Conservation (phyloP, 1,140 invertebrate species). For the Brachionus asplanchnoidis region DNA sequence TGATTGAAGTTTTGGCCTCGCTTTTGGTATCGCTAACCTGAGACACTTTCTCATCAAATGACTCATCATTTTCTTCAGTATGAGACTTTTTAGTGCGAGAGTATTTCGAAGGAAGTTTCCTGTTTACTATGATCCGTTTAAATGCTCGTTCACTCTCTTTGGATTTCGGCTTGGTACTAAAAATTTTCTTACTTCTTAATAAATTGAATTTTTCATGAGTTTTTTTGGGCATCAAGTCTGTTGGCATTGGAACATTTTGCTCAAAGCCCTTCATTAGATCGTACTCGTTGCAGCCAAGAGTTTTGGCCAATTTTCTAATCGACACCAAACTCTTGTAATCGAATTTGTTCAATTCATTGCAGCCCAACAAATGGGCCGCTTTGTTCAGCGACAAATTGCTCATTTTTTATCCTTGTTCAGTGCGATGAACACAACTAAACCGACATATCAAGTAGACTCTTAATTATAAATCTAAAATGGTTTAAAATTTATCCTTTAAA, state of each 20-base stretch:
- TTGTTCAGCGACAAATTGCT: slow-evolving; percentile 17
- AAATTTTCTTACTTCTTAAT: background rate
- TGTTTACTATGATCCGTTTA: background rate
- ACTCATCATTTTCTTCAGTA: background rate
- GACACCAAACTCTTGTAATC: slow-evolving; percentile 37
- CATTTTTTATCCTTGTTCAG: background rate
- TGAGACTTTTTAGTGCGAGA: background rate
- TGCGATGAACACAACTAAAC: background rate
- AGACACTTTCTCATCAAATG: background rate
- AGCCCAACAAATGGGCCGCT: slow-evolving; percentile 21
- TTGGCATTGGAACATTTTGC: background rate
- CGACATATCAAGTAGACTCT: background rate
- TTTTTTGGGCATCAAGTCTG: background rate
- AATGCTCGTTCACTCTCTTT: background rate
- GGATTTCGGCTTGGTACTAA: background rate
- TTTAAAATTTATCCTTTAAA: background rate
- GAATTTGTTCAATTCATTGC: slow-evolving; percentile 32
- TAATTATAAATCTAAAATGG: background rate
- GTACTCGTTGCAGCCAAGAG: slow-evolving; percentile 18
- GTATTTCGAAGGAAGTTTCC: background rate
- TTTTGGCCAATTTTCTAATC: slow-evolving; percentile 32
- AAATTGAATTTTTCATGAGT: slow-evolving; percentile 3
- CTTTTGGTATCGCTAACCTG: background rate
- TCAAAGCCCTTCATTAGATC: slow-evolving; percentile 30
- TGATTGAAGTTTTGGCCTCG: background rate